A percentile compares a stretch with the other conserved stretches of the same genome.
phyloP scores from a whole-genome alignment of 64 coral and sea anemone species.

The Montipora cactus region DNA sequence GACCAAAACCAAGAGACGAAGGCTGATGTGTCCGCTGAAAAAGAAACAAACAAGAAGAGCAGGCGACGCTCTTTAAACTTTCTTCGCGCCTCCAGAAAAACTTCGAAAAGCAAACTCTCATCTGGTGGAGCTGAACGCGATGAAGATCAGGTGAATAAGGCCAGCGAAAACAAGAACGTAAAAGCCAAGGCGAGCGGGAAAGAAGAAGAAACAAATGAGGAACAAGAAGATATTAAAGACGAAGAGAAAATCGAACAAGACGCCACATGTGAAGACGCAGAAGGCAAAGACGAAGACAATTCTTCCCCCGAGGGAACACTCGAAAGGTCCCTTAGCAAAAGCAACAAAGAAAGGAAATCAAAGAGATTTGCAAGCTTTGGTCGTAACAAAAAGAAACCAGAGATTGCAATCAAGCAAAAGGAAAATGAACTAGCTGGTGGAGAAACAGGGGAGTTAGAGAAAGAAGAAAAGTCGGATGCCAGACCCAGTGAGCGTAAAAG shows the following conservation, averaged over 20 bases:
- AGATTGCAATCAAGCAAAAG: background rate
- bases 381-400: constrained; percentile 21
- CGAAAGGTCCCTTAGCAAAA: background rate
- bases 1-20: background rate
- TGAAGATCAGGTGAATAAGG: background rate
- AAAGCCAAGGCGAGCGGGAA: background rate
- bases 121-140: background rate
- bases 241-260: constrained; percentile 3
- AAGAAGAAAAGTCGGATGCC: background rate
- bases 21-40: background rate
- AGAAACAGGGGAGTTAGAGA: background rate
- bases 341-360: constrained; percentile 32
- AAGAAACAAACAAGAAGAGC: constrained; percentile 11
- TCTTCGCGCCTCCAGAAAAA: constrained; percentile 1
- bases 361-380: constrained; percentile 42
- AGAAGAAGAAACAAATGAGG: background rate
- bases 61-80: background rate
- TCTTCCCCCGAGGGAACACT: constrained; percentile 16
- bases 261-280: background rate
- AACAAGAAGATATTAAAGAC: background rate
- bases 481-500: background rate
- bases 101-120: background rate
- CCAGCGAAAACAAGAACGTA: background rate
- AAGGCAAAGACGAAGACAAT: background rate
- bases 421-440: background rate